Percentiles rank a stretch among this genome's conserved stretches.
Conservation (phyloP, 2,888 invertebrate genomes). For the Melanostoma scalare region DNA sequence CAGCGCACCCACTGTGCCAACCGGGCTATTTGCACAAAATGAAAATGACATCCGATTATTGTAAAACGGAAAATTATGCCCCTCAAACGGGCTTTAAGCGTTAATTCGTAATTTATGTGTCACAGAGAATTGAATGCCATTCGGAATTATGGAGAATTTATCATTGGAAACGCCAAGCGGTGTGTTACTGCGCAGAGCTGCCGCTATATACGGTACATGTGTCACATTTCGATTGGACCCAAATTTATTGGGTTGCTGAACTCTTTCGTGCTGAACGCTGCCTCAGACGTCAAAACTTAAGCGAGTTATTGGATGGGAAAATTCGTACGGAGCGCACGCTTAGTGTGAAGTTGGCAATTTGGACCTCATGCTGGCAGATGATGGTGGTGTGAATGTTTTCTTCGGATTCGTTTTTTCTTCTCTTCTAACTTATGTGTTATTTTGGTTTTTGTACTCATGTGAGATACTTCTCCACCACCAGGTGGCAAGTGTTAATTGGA, state of each 20-base stretch:
- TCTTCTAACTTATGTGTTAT: not conserved
- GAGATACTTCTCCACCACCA: conserved; percentile 51
- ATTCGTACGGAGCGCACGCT: conserved; percentile 50
- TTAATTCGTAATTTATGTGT: conserved; percentile 83
- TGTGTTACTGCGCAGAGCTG: not conserved
- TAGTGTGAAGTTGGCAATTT: conserved; percentile 70
- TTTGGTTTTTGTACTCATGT: conserved; percentile 8
- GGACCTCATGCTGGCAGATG: conserved; percentile 67
- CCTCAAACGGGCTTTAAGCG: conserved; percentile 80
- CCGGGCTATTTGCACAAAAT: conserved; percentile 75
- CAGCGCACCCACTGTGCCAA: conserved; percentile 67
- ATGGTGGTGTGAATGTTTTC: conserved; percentile 33
- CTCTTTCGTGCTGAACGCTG: conserved; percentile 53
- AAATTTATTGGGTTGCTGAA: conserved; percentile 73
- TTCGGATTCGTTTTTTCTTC: not conserved
- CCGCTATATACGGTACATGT: conserved; percentile 39
- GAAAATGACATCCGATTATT: conserved; percentile 75
- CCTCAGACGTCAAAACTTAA: conserved; percentile 56
- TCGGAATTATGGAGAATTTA: conserved; percentile 82
- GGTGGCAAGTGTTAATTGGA: conserved; percentile 82
- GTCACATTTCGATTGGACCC: conserved; percentile 72
- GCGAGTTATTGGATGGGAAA: conserved; percentile 69
- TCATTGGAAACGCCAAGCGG: conserved; percentile 75
- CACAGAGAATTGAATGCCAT: conserved; percentile 82
- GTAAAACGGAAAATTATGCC: conserved; percentile 75